Percentiles rank a stretch among this genome's conserved stretches.
Conservation (phyloP, 2,113 vertebrate genomes). For the Gambusia affinis region DNA sequence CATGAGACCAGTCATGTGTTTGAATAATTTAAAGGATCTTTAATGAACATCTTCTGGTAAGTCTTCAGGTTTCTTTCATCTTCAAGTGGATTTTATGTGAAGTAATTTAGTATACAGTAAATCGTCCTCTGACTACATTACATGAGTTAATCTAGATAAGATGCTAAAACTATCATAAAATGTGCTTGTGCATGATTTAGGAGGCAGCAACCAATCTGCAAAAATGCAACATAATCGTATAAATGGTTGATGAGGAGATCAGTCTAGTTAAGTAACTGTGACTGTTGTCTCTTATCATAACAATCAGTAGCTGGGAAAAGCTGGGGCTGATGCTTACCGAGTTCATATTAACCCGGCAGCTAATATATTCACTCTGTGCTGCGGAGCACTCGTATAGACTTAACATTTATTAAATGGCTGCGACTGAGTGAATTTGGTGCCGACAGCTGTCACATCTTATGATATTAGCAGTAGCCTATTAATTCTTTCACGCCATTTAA, state of each 20-base stretch:
- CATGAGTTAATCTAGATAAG: too few relatives aligned
- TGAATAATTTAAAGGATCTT: background rate
- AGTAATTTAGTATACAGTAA: background rate
- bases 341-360: constrained; percentile 20
- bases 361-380: constrained; percentile 18
- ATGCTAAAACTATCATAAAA: too few relatives aligned
- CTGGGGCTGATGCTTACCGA: constrained; percentile 3
- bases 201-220: background rate
- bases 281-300: background rate
- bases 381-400: constrained; percentile 14
- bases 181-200: too few relatives aligned
- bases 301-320: background rate
- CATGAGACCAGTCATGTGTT: too few relatives aligned
- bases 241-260: background rate
- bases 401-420: constrained; percentile 27
- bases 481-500: constrained; percentile 24
- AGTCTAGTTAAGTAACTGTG: background rate
- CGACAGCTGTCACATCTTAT: constrained; percentile 22
- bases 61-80: background rate
- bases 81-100: background rate
- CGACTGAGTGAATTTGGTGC: constrained; percentile 21
- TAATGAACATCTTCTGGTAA: background rate
- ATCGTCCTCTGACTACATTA: too few relatives aligned
- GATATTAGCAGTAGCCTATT: constrained; percentile 10
- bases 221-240: background rate